A percentile compares a stretch with the other conserved stretches of the same genome.
phyloP scores from a whole-genome alignment of 2,888 invertebrate species.

The Thecophora atra region DNA sequence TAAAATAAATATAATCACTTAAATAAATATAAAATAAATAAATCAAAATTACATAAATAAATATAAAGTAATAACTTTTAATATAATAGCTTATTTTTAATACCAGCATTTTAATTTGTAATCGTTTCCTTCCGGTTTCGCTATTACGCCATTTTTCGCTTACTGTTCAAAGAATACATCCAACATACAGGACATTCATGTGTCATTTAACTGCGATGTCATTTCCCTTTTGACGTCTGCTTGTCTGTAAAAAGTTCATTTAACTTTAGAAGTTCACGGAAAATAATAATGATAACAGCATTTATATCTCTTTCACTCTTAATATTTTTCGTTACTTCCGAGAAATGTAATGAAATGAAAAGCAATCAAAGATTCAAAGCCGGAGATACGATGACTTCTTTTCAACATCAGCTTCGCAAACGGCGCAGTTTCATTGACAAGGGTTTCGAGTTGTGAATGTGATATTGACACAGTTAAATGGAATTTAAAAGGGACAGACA shows the following conservation, averaged over 20 bases:
- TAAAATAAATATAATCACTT: too few species aligned
- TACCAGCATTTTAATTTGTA: too few species aligned
- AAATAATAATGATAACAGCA: background rate
- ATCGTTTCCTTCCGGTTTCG: too few species aligned
- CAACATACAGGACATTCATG: too few species aligned
- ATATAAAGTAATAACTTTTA: too few species aligned
- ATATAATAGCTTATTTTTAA: too few species aligned
- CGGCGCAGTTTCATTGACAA: slow-evolving; percentile 7
- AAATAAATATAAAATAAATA: too few species aligned
- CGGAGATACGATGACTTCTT: slow-evolving; percentile 47
- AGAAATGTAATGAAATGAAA: slow-evolving; percentile 32
- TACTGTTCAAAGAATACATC: too few species aligned
- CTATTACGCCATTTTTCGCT: too few species aligned
- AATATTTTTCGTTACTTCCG: background rate
- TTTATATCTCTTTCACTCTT: background rate
- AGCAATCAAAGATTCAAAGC: slow-evolving; percentile 50
- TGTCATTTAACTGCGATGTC: too few species aligned
- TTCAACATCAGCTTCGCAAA: background rate
- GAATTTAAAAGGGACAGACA: background rate
- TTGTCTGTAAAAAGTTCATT: slow-evolving; percentile 12
- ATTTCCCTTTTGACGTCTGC: too few species aligned
- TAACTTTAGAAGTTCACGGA: background rate
- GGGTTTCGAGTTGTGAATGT: slow-evolving; percentile 17
- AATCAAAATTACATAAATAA: too few species aligned
- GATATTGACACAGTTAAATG: slow-evolving; percentile 31